A percentile compares a stretch with the other conserved stretches of the same genome.
phyloP scores from a whole-genome alignment of 2,888 invertebrate genomes.

The Eupithecia insigniata region DNA sequence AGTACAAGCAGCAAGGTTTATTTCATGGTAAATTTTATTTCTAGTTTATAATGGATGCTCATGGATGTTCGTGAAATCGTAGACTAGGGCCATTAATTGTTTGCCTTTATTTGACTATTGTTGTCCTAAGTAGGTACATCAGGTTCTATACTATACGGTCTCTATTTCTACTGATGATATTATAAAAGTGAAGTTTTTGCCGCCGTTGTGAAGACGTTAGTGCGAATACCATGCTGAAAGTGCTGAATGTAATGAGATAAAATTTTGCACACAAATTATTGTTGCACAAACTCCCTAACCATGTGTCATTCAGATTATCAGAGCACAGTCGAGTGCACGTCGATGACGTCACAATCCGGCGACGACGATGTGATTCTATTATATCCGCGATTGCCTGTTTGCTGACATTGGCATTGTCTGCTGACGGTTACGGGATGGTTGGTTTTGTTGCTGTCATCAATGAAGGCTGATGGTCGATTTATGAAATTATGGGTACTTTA shows the following conservation, averaged over 20 bases:
- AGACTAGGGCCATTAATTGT: too few species aligned
- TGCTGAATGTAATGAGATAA: background rate
- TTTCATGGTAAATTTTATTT: too few species aligned
- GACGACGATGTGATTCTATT: slow-evolving; percentile 61
- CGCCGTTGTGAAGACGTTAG: too few species aligned
- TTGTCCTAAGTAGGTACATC: too few species aligned
- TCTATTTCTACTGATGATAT: too few species aligned
- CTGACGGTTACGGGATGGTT: background rate
- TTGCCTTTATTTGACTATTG: too few species aligned
- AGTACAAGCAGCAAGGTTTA: too few species aligned
- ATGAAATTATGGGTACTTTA: background rate
- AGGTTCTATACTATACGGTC: too few species aligned
- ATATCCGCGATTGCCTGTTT: slow-evolving; percentile 21
- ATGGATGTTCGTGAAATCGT: too few species aligned
- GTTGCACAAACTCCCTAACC: background rate
- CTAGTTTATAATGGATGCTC: too few species aligned
- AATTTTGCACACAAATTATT: background rate
- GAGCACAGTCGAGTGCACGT: slow-evolving; percentile 61
- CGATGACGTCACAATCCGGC: slow-evolving; percentile 71
- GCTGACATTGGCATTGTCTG: background rate
- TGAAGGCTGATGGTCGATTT: background rate
- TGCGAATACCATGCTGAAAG: too few species aligned
- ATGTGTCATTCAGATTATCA: slow-evolving; percentile 58
- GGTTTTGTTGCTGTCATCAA: background rate
- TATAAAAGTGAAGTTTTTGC: too few species aligned